phyloP scores from a whole-genome alignment of 1,140 invertebrate species.

The Pantala flavescens region DNA sequence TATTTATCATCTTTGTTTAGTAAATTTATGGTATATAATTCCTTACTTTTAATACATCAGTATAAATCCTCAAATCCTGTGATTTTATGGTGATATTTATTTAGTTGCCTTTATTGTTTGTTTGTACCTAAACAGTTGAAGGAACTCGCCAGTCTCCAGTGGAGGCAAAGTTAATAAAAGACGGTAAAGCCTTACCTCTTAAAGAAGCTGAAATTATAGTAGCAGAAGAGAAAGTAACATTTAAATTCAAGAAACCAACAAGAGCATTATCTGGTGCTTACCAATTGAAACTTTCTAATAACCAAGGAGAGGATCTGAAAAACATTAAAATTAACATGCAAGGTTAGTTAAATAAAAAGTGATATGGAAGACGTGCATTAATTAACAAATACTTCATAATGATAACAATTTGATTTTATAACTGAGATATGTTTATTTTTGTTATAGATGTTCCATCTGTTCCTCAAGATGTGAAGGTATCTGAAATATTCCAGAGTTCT shows the following conservation, averaged over 20 bases:
- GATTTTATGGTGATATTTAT: no score
- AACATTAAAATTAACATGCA: constrained; percentile 79
- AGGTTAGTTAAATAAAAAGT: constrained; percentile 36
- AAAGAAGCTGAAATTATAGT: constrained; percentile 85
- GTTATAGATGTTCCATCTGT: constrained; percentile 67
- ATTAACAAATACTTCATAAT: background rate
- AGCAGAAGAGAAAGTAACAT: constrained; percentile 77
- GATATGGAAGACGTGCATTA: no score
- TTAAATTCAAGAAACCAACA: constrained; percentile 81
- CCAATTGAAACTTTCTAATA: constrained; percentile 75
- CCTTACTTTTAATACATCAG: no score
- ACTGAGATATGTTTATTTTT: constrained; percentile 21
- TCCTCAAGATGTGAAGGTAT: constrained; percentile 81
- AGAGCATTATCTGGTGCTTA: constrained; percentile 71
- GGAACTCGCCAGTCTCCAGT: constrained; percentile 77
- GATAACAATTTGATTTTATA: background rate
- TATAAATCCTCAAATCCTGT: no score
- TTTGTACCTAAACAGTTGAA: no score
- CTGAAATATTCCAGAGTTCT: constrained; percentile 82
- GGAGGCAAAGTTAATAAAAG: constrained; percentile 77
- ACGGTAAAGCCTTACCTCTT: constrained; percentile 71
- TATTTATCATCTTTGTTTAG: no score
- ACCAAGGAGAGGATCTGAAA: constrained; percentile 75
- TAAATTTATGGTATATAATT: no score
- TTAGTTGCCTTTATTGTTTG: no score